phyloP scores from a whole-genome alignment of 2,797 vertebrate genomes.

The Crocodylus rhombifer region DNA sequence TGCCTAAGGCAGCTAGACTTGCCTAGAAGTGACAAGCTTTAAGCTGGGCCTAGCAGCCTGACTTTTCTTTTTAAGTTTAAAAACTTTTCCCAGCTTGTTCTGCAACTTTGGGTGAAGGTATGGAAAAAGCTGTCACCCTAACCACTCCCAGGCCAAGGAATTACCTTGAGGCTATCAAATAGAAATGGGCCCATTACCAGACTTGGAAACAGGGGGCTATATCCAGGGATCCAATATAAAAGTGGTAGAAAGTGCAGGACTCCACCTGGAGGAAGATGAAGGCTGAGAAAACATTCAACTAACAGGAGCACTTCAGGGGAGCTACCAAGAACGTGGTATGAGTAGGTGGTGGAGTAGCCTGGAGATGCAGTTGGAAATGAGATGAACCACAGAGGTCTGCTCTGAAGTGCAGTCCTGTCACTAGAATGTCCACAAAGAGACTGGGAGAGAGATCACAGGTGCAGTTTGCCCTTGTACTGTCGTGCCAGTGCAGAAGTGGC shows the following conservation, averaged over 20 bases:
- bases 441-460: not conserved
- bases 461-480: not conserved
- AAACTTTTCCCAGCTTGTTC: not conserved
- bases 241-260: not conserved
- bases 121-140: not conserved
- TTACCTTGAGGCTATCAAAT: not conserved
- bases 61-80: not conserved
- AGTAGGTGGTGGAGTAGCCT: not conserved
- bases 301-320: not conserved
- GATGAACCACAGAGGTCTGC: not conserved
- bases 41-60: too few relatives aligned
- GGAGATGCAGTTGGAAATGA: not conserved
- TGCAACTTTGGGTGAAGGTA: not conserved
- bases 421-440: not conserved
- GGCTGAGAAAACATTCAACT: not conserved
- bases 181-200: not conserved
- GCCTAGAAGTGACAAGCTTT: not conserved
- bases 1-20: not conserved
- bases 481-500: not conserved
- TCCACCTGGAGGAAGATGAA: not conserved
- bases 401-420: not conserved
- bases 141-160: rapidly evolving
- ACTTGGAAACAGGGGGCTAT: not conserved
- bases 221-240: not conserved
- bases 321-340: not conserved